Conservation (phyloP, 2,888 invertebrate species). For the Agrotis clavis region DNA sequence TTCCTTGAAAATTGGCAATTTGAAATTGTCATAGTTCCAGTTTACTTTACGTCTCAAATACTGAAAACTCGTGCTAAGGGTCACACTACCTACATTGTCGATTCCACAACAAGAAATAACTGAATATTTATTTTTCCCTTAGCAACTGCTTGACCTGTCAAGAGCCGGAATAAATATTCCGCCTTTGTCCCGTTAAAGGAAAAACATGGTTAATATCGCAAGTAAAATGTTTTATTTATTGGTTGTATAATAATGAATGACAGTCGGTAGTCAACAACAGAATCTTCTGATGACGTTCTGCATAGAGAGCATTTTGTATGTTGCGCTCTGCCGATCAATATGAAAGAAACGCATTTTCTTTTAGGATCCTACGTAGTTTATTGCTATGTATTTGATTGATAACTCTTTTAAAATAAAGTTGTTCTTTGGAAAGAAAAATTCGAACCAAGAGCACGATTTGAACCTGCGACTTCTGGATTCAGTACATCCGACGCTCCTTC, state of each 20-base stretch:
- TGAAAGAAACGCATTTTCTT: constrained; percentile 14
- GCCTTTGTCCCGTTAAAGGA: constrained; percentile 33
- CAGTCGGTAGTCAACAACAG: constrained; percentile 18
- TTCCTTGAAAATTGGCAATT: no score
- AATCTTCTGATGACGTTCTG: constrained; percentile 5
- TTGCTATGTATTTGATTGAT: no score
- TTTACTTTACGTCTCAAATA: no score
- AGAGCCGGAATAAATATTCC: constrained; percentile 11
- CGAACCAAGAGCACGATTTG: no score
- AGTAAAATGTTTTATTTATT: constrained; percentile 9
- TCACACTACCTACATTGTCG: no score
- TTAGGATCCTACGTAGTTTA: no score
- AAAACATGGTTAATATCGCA: constrained; percentile 11
- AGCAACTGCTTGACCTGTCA: constrained; percentile 2
- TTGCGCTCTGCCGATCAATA: constrained; percentile 6
- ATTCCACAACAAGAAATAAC: neutral
- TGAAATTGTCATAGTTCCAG: no score
- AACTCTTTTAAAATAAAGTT: no score
- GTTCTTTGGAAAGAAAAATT: no score
- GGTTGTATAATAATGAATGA: constrained; percentile 3
- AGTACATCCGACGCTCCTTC: no score
- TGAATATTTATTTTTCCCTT: neutral
- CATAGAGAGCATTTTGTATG: constrained; percentile 9
- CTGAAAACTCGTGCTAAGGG: no score
- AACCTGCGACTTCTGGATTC: no score